These are phyloP conservation scores for Anomalospiza imberbis DNA, from an alignment of 2,797 vertebrate species.

Conservation along the genomic window DNA sequence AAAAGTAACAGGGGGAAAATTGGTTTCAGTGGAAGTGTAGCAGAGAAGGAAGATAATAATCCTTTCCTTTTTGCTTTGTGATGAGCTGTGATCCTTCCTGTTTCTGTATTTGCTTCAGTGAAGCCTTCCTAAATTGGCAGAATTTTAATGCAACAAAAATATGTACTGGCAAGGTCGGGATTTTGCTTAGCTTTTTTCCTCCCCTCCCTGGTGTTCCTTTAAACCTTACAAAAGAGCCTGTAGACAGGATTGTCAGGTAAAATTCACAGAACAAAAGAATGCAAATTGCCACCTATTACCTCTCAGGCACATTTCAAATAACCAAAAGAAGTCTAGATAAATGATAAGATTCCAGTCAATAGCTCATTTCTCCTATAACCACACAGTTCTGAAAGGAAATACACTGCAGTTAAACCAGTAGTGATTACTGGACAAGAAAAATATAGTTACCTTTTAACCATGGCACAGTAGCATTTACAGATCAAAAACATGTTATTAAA, in stretches of 20 bases:
- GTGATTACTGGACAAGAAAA: conserved; percentile 36
- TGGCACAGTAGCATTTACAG: neutral
- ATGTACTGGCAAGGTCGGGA: conserved; percentile 43
- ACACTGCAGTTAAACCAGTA: conserved; percentile 29
- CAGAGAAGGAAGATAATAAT: neutral
- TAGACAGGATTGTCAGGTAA: conserved; percentile 65
- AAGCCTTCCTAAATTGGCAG: conserved; percentile 56
- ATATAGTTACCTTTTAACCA: conserved; percentile 49
- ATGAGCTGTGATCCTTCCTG: neutral
- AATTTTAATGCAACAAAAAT: conserved; percentile 41
- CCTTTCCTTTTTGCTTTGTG: neutral
- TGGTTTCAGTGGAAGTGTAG: neutral
- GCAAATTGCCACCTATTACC: conserved; percentile 70
- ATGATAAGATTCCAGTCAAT: conserved; percentile 69
- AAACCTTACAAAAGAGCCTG: conserved; percentile 62
- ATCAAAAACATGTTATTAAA: conserved; percentile 24
- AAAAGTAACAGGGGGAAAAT: neutral
- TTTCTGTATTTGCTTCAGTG: conserved; percentile 11
- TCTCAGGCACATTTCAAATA: conserved; percentile 74
- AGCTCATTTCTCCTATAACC: conserved; percentile 66
- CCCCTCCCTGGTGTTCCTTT: conserved; percentile 52
- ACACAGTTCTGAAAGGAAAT: conserved; percentile 60
- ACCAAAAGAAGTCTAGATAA: conserved; percentile 68
- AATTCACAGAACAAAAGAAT: conserved; percentile 74
- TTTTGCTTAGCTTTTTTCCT: conserved; percentile 53